A percentile compares a stretch with the other conserved stretches of the same genome.
Evolutionary conservation across 2,113 vertebrate genomes (phyloP).

Genomic region (Ursus arctos): DNA sequence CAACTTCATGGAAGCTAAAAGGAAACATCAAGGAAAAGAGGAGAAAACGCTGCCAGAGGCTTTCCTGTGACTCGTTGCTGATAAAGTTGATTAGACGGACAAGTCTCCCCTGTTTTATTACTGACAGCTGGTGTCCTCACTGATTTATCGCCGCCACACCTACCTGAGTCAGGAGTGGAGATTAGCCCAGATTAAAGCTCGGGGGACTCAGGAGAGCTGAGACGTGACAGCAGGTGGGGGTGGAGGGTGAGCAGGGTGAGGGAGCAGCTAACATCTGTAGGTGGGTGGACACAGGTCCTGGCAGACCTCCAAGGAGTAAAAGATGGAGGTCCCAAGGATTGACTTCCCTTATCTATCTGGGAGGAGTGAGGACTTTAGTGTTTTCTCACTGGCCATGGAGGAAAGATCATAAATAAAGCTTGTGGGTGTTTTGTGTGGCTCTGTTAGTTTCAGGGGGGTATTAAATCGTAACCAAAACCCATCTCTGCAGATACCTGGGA

Average conservation of each 20-base stretch:
- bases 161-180: slow-evolving; percentile 72
- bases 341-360: neutral
- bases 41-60: slow-evolving; percentile 47
- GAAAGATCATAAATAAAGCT: slow-evolving; percentile 21
- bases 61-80: slow-evolving; percentile 52
- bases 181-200: slow-evolving; percentile 77
- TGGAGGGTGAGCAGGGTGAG: rapidly evolving
- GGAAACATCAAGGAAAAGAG: neutral
- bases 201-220: slow-evolving; percentile 31
- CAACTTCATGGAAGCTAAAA: neutral
- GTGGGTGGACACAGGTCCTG: neutral
- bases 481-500: slow-evolving; percentile 13
- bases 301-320: neutral
- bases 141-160: slow-evolving; percentile 79
- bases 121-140: slow-evolving; percentile 67
- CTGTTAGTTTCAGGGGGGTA: slow-evolving; percentile 4
- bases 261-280: neutral
- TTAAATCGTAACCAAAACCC: slow-evolving; percentile 36
- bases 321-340: neutral
- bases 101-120: slow-evolving; percentile 53
- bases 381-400: neutral
- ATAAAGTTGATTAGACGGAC: slow-evolving; percentile 81
- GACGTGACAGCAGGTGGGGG: neutral
- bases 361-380: neutral
- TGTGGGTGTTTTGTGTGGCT: neutral